phyloP scores from a whole-genome alignment of 2,888 invertebrate species.

The Cinara cedri region DNA sequence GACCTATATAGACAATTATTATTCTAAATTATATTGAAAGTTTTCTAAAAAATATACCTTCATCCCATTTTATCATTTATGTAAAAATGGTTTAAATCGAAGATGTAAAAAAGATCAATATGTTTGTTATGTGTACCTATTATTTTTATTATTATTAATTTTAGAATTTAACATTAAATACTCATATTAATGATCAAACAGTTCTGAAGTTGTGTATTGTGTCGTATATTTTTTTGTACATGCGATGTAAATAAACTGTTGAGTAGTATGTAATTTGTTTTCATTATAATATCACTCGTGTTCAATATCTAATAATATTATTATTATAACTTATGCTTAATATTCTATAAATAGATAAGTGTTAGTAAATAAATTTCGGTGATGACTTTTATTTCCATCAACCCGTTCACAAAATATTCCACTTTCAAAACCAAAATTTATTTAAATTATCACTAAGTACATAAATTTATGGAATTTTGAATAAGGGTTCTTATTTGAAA shows the following conservation, averaged over 20 bases:
- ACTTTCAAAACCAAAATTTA: no score
- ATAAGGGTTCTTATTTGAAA: no score
- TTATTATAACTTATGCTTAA: no score
- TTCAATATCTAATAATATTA: slow-evolving; percentile 15
- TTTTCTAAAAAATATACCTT: slow-evolving; percentile 17
- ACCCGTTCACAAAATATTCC: no score
- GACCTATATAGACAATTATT: slow-evolving; percentile 20
- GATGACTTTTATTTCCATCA: no score
- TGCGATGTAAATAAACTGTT: slow-evolving; percentile 56
- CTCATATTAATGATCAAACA: slow-evolving; percentile 44
- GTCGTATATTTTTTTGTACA: slow-evolving; percentile 53
- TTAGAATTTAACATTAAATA: slow-evolving; percentile 45
- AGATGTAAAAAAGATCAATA: slow-evolving; percentile 15
- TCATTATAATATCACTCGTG: slow-evolving; percentile 12
- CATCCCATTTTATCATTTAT: slow-evolving; percentile 12
- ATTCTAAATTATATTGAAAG: slow-evolving; percentile 35
- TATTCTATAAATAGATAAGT: no score
- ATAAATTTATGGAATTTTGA: no score
- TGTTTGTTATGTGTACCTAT: slow-evolving; percentile 20
- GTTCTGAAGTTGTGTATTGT: slow-evolving; percentile 49
- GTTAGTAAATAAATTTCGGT: no score
- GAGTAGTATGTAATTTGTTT: slow-evolving; percentile 50
- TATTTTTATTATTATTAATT: slow-evolving; percentile 24
- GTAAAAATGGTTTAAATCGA: slow-evolving; percentile 27
- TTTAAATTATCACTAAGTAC: no score